Conservation (phyloP, 2,888 invertebrate genomes). For the Agapostemon virescens region DNA sequence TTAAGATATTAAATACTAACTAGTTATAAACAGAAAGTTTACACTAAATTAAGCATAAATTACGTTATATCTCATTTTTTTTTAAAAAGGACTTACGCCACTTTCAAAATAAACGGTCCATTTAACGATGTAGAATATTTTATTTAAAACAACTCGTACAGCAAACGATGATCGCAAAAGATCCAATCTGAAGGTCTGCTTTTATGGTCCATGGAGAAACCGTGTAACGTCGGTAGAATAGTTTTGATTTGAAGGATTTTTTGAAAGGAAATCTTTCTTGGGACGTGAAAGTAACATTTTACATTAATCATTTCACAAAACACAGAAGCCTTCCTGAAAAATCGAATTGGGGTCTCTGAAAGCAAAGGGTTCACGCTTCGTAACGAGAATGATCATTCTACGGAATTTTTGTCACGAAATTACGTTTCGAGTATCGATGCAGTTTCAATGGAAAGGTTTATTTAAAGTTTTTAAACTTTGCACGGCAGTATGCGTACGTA, state of each 20-base stretch:
- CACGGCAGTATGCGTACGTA: not conserved
- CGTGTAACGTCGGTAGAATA: not conserved
- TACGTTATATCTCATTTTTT: too few species aligned
- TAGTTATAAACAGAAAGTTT: too few species aligned
- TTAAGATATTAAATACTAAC: too few species aligned
- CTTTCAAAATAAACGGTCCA: too few species aligned
- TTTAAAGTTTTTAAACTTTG: not conserved
- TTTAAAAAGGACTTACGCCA: too few species aligned
- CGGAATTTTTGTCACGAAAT: not conserved
- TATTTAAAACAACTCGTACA: too few species aligned
- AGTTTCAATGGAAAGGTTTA: not conserved
- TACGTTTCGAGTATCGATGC: not conserved
- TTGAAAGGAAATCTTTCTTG: not conserved
- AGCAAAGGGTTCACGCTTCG: not conserved
- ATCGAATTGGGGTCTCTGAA: not conserved
- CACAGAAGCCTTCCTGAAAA: not conserved
- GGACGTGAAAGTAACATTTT: not conserved
- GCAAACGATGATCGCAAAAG: too few species aligned
- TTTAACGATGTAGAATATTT: too few species aligned
- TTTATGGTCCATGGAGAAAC: too few species aligned
- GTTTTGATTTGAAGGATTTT: not conserved
- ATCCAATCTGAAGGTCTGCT: too few species aligned
- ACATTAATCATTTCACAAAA: not conserved
- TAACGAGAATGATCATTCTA: not conserved
- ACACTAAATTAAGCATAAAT: too few species aligned